A percentile compares a stretch with the other conserved stretches of the same genome.
Conservation (phyloP, 2,888 invertebrate species). For the Autographa pulchrina region DNA sequence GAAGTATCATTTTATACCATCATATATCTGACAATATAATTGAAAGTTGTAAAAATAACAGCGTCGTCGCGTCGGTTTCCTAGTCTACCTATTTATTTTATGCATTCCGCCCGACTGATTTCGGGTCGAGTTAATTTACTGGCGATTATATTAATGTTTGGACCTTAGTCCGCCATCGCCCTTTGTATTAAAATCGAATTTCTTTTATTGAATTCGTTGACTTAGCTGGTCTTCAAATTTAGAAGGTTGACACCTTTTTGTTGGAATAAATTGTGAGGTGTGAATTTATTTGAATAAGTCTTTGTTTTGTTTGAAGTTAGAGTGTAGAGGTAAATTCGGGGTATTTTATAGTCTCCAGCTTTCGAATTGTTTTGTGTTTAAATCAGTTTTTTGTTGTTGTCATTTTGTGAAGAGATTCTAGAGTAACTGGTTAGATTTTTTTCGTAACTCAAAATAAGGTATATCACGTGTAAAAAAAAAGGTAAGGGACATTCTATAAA, state of each 20-base stretch:
- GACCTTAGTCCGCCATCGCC: constrained; percentile 52
- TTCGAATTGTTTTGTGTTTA: neutral
- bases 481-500: neutral
- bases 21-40: constrained; percentile 49
- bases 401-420: neutral
- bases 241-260: constrained; percentile 49
- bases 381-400: no score
- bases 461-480: neutral
- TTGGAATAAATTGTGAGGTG: constrained; percentile 42
- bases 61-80: constrained; percentile 38
- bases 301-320: constrained; percentile 14
- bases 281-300: constrained; percentile 37
- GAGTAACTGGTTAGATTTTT: neutral
- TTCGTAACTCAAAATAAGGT: neutral
- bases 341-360: neutral
- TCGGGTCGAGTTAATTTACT: constrained; percentile 75
- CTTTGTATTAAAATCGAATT: constrained; percentile 74
- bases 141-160: constrained; percentile 73
- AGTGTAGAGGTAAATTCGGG: constrained; percentile 3
- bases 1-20: constrained; percentile 24
- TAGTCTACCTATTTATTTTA: constrained; percentile 76
- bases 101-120: constrained; percentile 72
- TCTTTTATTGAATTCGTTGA: constrained; percentile 75
- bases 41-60: constrained; percentile 61
- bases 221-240: constrained; percentile 66